Base-by-base conservation (phyloP, 2,113 vertebrate species). In the Fukomys damarensis region DNA sequence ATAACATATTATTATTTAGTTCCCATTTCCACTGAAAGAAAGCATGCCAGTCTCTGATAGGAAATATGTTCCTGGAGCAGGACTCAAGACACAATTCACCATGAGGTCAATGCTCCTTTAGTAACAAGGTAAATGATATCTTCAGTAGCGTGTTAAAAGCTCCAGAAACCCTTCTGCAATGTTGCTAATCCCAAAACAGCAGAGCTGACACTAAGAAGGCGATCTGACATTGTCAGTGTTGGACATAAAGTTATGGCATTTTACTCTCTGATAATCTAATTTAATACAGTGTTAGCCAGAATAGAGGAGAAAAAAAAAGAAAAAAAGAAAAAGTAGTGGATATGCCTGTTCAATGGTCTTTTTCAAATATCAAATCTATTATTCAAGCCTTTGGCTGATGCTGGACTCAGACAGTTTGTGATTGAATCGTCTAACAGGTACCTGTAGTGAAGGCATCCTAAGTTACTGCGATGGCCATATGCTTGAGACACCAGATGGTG, bases 401-500 rank as follows among this genome's bases (percentile, higher is more conserved):
- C 89, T 32, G 52, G 86, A 65, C 74, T 79, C 72, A 79, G 80
- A 65, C 92, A 79, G 24, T 77, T 92, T 72, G 66, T 85, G 94
- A 97, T 30, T 68, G 95, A 94, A 76, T 92, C 74, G 76, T 90
- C 43, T 95, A 97, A 96, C 96, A 97, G 93, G 83, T 84, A 81
- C 97, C 95, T 96, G 87, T 59, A 87, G 94, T 66, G 91, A 52
- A 65, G 94, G 94, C 94, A 79, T 96, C 72, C 86, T 58, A n/a
- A n/a, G 59, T 81, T 87, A 91, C 91, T 93, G 96, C 20, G 91
- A 81, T 61, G 66, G 93, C 96, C 98, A 97, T 97, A 97, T 97
- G 97, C 74, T 97, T 86, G 26, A 81, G 4, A 4, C 59, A 76
- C n/a, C 97, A 96, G 94, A 96, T 97, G 97, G 97, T n/a, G 46